phyloP scores from a whole-genome alignment of 2,113 vertebrate genomes.

The Nanorana parkeri region DNA sequence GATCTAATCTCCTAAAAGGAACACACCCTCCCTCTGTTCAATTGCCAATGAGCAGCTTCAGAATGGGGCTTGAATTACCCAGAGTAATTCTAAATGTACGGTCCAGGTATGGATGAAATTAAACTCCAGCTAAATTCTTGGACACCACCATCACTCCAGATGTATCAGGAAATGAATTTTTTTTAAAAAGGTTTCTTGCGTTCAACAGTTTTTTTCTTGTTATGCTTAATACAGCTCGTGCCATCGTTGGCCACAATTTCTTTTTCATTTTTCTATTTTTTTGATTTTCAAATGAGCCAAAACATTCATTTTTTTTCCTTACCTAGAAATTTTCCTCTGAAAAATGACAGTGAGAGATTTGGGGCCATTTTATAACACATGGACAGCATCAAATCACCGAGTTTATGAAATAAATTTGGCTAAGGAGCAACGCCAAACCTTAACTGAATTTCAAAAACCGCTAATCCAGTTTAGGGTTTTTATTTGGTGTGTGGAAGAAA shows the following conservation, averaged over 20 bases:
- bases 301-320: background rate
- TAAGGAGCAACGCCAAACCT: slow-evolving; percentile 42
- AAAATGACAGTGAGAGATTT: background rate
- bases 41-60: slow-evolving; percentile 35
- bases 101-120: background rate
- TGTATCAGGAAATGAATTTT: background rate
- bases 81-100: slow-evolving; percentile 1
- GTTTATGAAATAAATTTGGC: slow-evolving; percentile 19
- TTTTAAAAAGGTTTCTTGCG: background rate
- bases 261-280: slow-evolving; percentile 6
- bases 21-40: slow-evolving; percentile 31
- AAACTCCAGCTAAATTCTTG: background rate
- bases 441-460: slow-evolving; percentile 26
- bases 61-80: slow-evolving; percentile 32
- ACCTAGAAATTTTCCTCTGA: background rate
- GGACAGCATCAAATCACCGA: slow-evolving; percentile 29
- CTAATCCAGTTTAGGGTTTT: slow-evolving; percentile 10
- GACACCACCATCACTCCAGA: background rate
- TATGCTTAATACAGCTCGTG: background rate
- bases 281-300: background rate
- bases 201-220: background rate
- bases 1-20: slow-evolving; percentile 35
- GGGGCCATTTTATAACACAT: background rate
- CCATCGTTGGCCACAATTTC: background rate
- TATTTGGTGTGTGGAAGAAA: slow-evolving; percentile 15